Conservation (phyloP, 2,888 invertebrate genomes). For the Chloroclysta siterata region DNA sequence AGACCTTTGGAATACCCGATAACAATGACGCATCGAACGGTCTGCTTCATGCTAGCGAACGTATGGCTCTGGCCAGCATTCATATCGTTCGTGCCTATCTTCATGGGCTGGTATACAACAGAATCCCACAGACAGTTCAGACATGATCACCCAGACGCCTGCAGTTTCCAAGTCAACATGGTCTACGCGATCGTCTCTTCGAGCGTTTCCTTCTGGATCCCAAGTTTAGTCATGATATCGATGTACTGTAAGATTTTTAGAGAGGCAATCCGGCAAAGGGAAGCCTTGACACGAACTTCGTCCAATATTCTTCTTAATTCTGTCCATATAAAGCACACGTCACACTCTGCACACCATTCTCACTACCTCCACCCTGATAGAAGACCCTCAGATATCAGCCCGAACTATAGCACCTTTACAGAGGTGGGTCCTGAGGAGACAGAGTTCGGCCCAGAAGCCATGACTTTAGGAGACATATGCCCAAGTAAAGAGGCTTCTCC, state of each 20-base stretch:
- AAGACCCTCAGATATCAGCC: slow-evolving; percentile 78
- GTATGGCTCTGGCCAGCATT: slow-evolving; percentile 97
- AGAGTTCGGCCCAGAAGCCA: slow-evolving; percentile 74
- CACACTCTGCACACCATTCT: slow-evolving; percentile 88
- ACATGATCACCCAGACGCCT: slow-evolving; percentile 88
- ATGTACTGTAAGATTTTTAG: slow-evolving; percentile 95
- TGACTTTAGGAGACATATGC: slow-evolving; percentile 76
- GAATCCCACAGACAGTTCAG: slow-evolving; percentile 88
- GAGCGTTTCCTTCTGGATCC: slow-evolving; percentile 96
- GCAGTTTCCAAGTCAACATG: slow-evolving; percentile 93
- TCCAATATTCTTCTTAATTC: slow-evolving; percentile 94
- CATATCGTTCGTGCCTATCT: slow-evolving; percentile 97
- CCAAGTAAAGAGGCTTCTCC: slow-evolving; percentile 81
- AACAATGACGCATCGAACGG: slow-evolving; percentile 94
- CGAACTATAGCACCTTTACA: slow-evolving; percentile 81
- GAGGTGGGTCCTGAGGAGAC: slow-evolving; percentile 80
- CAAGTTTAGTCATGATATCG: slow-evolving; percentile 95
- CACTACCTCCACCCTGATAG: slow-evolving; percentile 78
- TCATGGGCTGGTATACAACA: slow-evolving; percentile 97
- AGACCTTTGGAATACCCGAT: slow-evolving; percentile 96
- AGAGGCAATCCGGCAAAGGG: slow-evolving; percentile 92
- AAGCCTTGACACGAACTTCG: slow-evolving; percentile 93
- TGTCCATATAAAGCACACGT: slow-evolving; percentile 92
- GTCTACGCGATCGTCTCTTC: slow-evolving; percentile 95
- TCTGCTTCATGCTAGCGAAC: slow-evolving; percentile 92